phyloP scores from a whole-genome alignment of 2,888 invertebrate genomes.

The Ditula angustiorana region DNA sequence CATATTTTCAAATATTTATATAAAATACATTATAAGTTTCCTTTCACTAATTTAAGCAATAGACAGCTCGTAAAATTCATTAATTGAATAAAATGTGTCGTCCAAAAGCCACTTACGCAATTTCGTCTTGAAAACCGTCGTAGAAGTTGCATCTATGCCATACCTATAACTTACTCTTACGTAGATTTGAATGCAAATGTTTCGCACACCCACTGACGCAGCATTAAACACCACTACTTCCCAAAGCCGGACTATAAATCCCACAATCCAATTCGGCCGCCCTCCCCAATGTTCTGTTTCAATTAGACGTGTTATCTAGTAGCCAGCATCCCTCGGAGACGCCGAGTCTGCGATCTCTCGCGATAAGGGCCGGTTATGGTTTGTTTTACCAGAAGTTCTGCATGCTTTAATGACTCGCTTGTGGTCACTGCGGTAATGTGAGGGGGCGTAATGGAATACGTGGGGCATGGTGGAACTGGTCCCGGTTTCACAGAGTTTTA shows the following conservation, averaged over 20 bases:
- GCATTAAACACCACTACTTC: constrained; percentile 14
- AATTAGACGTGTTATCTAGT: constrained; percentile 65
- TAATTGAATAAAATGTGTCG: no score
- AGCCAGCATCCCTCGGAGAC: constrained; percentile 50
- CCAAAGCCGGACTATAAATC: constrained; percentile 26
- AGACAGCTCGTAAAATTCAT: no score
- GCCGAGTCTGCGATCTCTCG: constrained; percentile 62
- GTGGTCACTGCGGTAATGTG: constrained; percentile 23
- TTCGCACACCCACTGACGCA: constrained; percentile 21
- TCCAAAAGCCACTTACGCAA: no score
- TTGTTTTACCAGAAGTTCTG: constrained; percentile 29
- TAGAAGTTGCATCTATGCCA: no score
- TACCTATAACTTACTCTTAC: no score
- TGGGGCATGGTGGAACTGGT: constrained; percentile 10
- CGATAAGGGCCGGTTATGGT: constrained; percentile 34
- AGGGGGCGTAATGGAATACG: constrained; percentile 16
- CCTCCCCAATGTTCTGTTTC: constrained; percentile 52
- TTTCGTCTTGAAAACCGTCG: no score
- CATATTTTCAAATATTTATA: no score
- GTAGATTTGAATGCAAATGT: neutral
- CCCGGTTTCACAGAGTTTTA: neutral
- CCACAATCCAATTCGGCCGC: constrained; percentile 46
- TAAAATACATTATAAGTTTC: no score
- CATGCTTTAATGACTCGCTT: constrained; percentile 22
- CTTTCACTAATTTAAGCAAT: no score